Percentiles rank a stretch among this genome's conserved stretches.
Evolutionary conservation across 2,797 vertebrate species (phyloP).

Genomic region (Columba guinea): DNA sequence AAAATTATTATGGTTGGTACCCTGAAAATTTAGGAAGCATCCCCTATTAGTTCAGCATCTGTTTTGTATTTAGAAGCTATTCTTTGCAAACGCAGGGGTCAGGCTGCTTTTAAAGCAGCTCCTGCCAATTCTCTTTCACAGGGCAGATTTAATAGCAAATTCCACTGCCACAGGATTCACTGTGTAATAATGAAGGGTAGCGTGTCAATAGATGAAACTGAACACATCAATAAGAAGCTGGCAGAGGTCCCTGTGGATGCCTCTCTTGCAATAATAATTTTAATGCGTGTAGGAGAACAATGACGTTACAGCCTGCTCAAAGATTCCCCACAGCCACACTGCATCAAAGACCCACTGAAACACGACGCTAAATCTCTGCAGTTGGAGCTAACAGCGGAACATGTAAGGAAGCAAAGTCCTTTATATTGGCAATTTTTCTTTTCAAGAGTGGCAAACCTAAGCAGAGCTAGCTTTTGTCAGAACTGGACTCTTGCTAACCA

Average conservation of each 20-base stretch:
- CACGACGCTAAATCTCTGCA: not conserved
- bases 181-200: constrained; percentile 44
- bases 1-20: not conserved
- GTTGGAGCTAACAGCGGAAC: not conserved
- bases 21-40: not conserved
- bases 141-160: constrained; percentile 48
- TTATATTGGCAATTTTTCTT: not conserved
- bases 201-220: constrained; percentile 53
- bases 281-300: constrained; percentile 27
- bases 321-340: constrained; percentile 42
- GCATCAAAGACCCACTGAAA: constrained; percentile 13
- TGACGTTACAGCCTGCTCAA: constrained; percentile 9
- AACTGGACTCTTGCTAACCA: not conserved
- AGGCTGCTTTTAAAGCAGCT: constrained; percentile 20
- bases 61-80: constrained; percentile 44
- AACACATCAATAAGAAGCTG: constrained; percentile 62
- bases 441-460: not conserved
- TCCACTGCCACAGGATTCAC: constrained; percentile 50
- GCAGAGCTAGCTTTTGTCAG: not conserved
- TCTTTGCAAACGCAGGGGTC: constrained; percentile 1
- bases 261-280: constrained; percentile 29
- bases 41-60: constrained; percentile 19
- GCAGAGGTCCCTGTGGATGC: constrained; percentile 34
- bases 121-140: constrained; percentile 25
- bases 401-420: not conserved